Evolutionary conservation across 2,113 vertebrate genomes (phyloP).

Genomic region (Chionomys nivalis): DNA sequence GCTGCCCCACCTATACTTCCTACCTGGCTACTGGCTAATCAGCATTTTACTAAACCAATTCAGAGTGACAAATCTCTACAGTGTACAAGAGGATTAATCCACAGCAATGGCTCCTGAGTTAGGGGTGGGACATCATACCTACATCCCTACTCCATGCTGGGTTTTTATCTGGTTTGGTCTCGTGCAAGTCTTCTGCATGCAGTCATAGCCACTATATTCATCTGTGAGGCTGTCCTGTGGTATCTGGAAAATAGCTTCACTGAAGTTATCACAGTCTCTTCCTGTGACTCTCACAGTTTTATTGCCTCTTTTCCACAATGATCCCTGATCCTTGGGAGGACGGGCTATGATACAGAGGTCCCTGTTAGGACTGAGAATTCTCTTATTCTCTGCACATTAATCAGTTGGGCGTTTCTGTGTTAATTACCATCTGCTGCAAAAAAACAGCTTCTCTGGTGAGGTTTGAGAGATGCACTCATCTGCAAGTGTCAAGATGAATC

Average conservation of each 20-base stretch:
- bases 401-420: not conserved
- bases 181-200: not conserved
- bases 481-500: not conserved
- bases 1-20: too few species aligned
- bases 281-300: not conserved
- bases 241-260: not conserved
- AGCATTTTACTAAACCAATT: too few species aligned
- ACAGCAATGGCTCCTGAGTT: not conserved
- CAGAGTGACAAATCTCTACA: too few species aligned
- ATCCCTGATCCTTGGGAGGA: not conserved
- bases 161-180: not conserved
- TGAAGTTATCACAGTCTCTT: not conserved
- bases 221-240: not conserved
- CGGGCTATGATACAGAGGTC: not conserved
- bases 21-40: too few species aligned
- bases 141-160: not conserved
- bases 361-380: not conserved
- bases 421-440: not conserved
- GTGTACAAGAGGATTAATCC: too few species aligned
- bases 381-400: not conserved
- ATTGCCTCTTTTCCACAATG: not conserved
- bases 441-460: not conserved
- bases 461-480: not conserved
- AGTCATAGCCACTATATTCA: not conserved
- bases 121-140: not conserved